Conservation (phyloP, 2,113 vertebrate genomes). For the Tichodroma muraria region DNA sequence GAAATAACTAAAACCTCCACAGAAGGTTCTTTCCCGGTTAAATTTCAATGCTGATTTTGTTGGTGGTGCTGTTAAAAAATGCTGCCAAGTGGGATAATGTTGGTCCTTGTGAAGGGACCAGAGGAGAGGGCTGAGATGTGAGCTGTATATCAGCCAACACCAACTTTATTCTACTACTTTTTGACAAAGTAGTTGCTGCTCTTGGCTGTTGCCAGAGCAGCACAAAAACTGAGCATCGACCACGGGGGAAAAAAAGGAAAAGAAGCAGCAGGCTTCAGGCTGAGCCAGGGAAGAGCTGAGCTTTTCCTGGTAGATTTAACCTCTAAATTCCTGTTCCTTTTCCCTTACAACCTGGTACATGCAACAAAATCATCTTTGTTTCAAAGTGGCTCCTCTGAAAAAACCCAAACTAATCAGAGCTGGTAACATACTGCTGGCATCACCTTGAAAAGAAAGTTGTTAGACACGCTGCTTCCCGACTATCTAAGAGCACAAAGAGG, state of each 20-base stretch:
- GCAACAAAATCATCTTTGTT: not conserved
- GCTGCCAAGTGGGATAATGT: not conserved
- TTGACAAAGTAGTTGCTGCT: not conserved
- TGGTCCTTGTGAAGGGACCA: not conserved
- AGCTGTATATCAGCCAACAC: not conserved
- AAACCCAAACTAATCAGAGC: not conserved
- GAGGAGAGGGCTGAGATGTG: not conserved
- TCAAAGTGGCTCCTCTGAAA: not conserved
- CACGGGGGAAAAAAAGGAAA: not conserved
- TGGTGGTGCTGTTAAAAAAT: not conserved
- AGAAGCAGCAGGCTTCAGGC: not conserved
- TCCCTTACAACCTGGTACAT: not conserved
- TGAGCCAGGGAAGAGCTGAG: not conserved
- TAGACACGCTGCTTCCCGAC: not conserved
- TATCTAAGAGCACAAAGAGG: not conserved
- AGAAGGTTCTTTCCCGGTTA: not conserved
- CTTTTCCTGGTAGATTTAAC: not conserved
- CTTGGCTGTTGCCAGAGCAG: not conserved
- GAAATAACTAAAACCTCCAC: not conserved
- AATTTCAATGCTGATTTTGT: not conserved
- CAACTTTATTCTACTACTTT: not conserved
- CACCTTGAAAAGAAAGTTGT: not conserved
- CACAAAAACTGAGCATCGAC: not conserved
- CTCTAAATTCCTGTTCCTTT: not conserved
- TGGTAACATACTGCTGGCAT: not conserved